Base-by-base conservation (phyloP, 2,888 invertebrate species). In the Drosophila pseudotalamancana region DNA sequence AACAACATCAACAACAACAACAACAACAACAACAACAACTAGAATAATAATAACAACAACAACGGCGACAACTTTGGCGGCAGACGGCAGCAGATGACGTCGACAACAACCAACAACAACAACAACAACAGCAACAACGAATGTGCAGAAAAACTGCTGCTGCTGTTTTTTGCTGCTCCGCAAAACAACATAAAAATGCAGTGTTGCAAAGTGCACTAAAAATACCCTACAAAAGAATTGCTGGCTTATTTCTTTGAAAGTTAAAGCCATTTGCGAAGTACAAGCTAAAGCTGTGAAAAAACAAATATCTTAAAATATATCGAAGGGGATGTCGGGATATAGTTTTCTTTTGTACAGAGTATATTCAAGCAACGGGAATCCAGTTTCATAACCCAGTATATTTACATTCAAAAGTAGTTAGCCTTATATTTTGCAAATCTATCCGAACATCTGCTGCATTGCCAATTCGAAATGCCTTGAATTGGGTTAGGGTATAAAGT, bases 1-100 rank as follows among this genome's bases (percentile, higher is more conserved):
- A 42, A 61, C 50, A 51, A 39, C 39, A 37, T 35, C 48, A 45
- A 37, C 54, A 34, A 46, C 61, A 32, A 53, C 57, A 43, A 27
- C 29, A 19, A 31, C 29, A 19, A 45, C 18, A 9, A 18, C 45
- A 29, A 45, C 43, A 8, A 6, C 18, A 12, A 9, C 29, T n/a
- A n/a, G n/a, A n/a, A n/a, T n/a, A n/a, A n/a, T n/a, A n/a, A n/a
- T n/a, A 12, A 31, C 14, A 42, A 25, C 12, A 8, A 6, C 18
- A 12, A 9, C 29, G 12, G 5, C 46, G 23, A 25, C 48, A 16
- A 34, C 34, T 29, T 29, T 48, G 68, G 63, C 59, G 59, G 72
- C 81, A 68, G 77, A 61, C 69, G 61, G 73, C 67, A 75, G 60
- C 40, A 79, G 62, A 76, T 81, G 77, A 72, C 79, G 67, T 67